Conservation (phyloP, 2,888 invertebrate species). For the Tubulanus polymorphus region DNA sequence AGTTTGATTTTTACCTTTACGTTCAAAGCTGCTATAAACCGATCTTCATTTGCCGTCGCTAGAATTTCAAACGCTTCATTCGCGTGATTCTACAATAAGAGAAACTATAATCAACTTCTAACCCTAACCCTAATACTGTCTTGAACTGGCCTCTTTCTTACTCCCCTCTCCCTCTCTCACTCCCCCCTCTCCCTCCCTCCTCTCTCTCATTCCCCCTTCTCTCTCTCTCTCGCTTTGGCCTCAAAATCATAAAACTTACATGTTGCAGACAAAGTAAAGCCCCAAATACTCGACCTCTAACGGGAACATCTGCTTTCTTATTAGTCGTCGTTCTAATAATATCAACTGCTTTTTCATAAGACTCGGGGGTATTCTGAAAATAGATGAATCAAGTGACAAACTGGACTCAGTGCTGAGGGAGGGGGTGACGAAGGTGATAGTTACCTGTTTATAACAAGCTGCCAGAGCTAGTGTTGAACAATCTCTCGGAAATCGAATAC, state of each 20-base stretch:
- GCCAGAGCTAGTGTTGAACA: conserved; percentile 65
- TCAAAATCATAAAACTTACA: neutral
- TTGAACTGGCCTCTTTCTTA: too few relatives aligned
- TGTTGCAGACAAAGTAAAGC: neutral
- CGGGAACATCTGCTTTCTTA: neutral
- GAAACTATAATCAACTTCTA: too few relatives aligned
- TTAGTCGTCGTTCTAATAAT: conserved; percentile 25
- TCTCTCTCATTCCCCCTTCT: too few relatives aligned
- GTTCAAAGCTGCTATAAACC: neutral
- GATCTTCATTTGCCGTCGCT: neutral
- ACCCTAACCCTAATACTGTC: too few relatives aligned
- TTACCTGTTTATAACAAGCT: conserved; percentile 72
- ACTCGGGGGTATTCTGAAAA: conserved; percentile 67
- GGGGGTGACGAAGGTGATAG: too few relatives aligned
- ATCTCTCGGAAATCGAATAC: conserved; percentile 67
- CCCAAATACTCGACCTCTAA: neutral
- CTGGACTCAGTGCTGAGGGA: too few relatives aligned
- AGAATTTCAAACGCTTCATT: neutral
- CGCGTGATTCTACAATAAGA: neutral
- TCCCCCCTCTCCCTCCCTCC: too few relatives aligned
- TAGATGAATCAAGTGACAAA: too few relatives aligned
- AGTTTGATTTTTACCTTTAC: too few relatives aligned
- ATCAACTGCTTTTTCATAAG: conserved; percentile 60
- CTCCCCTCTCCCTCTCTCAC: too few relatives aligned
- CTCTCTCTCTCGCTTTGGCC: too few relatives aligned